These are phyloP conservation scores for Pagetopsis macropterus DNA, from an alignment of 2,797 vertebrate species.

Conservation along the genomic window DNA sequence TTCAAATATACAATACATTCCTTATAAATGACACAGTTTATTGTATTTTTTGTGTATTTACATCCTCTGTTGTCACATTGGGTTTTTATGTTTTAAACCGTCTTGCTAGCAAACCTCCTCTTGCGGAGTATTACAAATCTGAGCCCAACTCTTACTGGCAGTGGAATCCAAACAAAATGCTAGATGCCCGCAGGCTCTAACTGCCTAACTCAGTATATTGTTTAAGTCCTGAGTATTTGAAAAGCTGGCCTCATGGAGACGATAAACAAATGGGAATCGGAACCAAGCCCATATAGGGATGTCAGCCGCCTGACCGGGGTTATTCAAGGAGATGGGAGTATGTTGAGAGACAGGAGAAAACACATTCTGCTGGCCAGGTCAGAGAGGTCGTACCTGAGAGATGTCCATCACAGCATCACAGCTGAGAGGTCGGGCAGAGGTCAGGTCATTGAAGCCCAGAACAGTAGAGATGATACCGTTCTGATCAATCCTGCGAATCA, in stretches of 20 bases:
- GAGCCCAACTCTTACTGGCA: conserved; percentile 12
- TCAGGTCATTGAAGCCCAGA: conserved; percentile 96
- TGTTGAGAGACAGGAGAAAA: conserved; percentile 32
- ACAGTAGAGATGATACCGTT: conserved; percentile 98
- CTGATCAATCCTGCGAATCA: conserved; percentile 96
- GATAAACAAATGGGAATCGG: conserved; percentile 22
- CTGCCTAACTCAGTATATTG: not conserved
- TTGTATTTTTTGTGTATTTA: conserved; percentile 1
- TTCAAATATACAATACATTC: not conserved
- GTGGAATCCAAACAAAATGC: conserved; percentile 4
- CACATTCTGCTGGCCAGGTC: conserved; percentile 25
- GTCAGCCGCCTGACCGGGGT: conserved; percentile 25
- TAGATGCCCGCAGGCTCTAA: conserved; percentile 15
- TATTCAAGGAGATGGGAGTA: conserved; percentile 33
- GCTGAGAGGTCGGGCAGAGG: conserved; percentile 95
- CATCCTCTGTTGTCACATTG: not conserved
- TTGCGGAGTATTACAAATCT: not conserved
- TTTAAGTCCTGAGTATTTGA: conserved; percentile 15
- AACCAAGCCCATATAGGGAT: conserved; percentile 23
- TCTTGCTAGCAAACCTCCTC: not conserved
- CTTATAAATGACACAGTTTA: not conserved
- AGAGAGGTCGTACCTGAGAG: conserved; percentile 88
- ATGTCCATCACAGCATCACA: conserved; percentile 99
- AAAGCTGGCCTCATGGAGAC: conserved; percentile 5
- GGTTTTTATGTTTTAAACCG: not conserved